A percentile compares a stretch with the other conserved stretches of the same genome.
Evolutionary conservation across 2,113 vertebrate species (phyloP).

Genomic region (Gambusia holbrooki): DNA sequence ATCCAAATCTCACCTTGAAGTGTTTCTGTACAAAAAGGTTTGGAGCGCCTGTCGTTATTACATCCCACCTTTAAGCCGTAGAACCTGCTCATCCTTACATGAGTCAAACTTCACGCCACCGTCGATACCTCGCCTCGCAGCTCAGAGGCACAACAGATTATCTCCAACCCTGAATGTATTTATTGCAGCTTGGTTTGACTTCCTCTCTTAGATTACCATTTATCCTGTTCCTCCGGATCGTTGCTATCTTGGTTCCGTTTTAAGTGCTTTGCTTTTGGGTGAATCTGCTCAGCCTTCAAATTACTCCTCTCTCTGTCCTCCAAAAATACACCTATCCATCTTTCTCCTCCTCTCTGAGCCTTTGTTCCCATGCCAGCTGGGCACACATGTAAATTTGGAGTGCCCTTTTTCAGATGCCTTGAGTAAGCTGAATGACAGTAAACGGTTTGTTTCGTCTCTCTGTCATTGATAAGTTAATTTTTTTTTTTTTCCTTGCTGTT

Average conservation of each 20-base stretch:
- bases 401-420: slow-evolving; percentile 12
- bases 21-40: too few species aligned
- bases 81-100: too few species aligned
- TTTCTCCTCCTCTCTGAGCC: slow-evolving; percentile 1
- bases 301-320: slow-evolving; percentile 6
- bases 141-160: too few species aligned
- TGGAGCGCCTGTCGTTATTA: too few species aligned
- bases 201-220: neutral
- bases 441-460: slow-evolving; percentile 2
- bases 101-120: too few species aligned
- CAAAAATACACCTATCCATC: neutral
- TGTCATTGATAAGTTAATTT: neutral
- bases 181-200: neutral
- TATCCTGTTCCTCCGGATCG: neutral
- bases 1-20: too few species aligned
- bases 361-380: slow-evolving; percentile 19
- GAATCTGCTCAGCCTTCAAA: neutral
- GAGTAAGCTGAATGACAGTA: neutral
- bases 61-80: too few species aligned
- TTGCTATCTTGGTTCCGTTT: slow-evolving; percentile 11
- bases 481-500: neutral
- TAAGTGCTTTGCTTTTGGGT: neutral
- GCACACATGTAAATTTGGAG: neutral
- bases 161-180: too few species aligned
- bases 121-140: too few species aligned